phyloP scores from a whole-genome alignment of 2,888 invertebrate species.

The Heliothis peltigera region DNA sequence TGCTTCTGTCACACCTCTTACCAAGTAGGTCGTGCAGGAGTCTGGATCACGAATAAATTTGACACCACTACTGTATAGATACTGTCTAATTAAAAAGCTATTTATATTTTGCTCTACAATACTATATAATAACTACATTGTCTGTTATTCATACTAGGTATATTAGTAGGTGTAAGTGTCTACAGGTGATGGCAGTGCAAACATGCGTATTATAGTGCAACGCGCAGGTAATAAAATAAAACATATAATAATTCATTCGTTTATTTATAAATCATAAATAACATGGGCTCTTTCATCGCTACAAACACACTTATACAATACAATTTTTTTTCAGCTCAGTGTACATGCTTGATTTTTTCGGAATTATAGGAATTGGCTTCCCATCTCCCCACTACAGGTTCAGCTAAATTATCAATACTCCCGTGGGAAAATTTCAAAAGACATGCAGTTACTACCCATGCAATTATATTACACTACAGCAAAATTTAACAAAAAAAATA shows the following conservation, averaged over 20 bases:
- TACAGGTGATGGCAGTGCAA: slow-evolving; percentile 58
- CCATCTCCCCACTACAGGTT: slow-evolving; percentile 41
- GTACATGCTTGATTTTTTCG: slow-evolving; percentile 39
- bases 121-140: slow-evolving; percentile 39
- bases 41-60: slow-evolving; percentile 23
- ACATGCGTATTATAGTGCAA: slow-evolving; percentile 69
- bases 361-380: slow-evolving; percentile 38
- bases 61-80: slow-evolving; percentile 9
- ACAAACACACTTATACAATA: slow-evolving; percentile 70
- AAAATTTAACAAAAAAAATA: slow-evolving; percentile 73
- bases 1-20: slow-evolving; percentile 5
- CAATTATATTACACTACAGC: slow-evolving; percentile 73
- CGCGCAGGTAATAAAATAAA: slow-evolving; percentile 77
- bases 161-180: slow-evolving; percentile 49
- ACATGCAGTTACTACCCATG: slow-evolving; percentile 81
- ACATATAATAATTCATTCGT: slow-evolving; percentile 78
- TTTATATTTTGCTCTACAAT: slow-evolving; percentile 30
- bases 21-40: slow-evolving; percentile 5
- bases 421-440: slow-evolving; percentile 62
- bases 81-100: slow-evolving; percentile 51
- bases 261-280: slow-evolving; percentile 82
- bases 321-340: slow-evolving; percentile 45
- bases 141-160: slow-evolving; percentile 32
- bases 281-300: slow-evolving; percentile 82
- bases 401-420: slow-evolving; percentile 43